Evolutionary conservation across 1,140 invertebrate species (phyloP), one percentile per base, ranked within the genome.

Genomic region (Hylaeus anthracinus): DNA sequence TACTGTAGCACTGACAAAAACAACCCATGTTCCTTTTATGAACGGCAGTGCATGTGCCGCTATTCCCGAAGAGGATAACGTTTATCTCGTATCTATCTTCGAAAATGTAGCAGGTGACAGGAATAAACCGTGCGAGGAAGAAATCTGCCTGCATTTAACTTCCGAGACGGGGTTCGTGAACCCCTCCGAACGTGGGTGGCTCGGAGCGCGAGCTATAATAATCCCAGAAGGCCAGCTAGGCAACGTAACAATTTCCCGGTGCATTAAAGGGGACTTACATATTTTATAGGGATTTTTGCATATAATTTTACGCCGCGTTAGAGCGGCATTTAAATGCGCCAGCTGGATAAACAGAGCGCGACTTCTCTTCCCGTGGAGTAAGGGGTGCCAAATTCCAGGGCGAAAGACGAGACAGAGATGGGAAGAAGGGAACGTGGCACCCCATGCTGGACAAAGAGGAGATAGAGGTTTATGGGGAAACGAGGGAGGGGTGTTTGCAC

Each of bases 241-340:
- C 88, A 90, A 92, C 88, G 88, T 82, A 88, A 92, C 91, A 92
- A 93, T 93, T 93, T 93, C 92, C 88, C 91, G 92, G 91, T 93
- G 91, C 91, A 92, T 93, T 92, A 93, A 85, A 81, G 86, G 81
- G 82, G 73, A 82, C 85, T 86, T 93, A 93, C 90, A 93, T 93
- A 93, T 93, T 94, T 93, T 90, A 93, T 92, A 85, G 89, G 89
- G 90, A 93, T 89, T 93, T 93, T 93, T 93, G 93, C 92, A 93
- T 93, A 94, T 94, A 92, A 93, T 93, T 94, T 93, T 91, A 94
- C 91, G 93, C 90, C 86, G 89, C 91, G 91, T 93, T 94, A 93
- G 90, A 92, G 86, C 75, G 91, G 90, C 90, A 93, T 93, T 93
- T 91, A 92, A 94, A 93, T 92, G 88, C 88, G 91, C 88, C 92